phyloP scores from a whole-genome alignment of 2,113 vertebrate species.

The Megalops atlanticus region DNA sequence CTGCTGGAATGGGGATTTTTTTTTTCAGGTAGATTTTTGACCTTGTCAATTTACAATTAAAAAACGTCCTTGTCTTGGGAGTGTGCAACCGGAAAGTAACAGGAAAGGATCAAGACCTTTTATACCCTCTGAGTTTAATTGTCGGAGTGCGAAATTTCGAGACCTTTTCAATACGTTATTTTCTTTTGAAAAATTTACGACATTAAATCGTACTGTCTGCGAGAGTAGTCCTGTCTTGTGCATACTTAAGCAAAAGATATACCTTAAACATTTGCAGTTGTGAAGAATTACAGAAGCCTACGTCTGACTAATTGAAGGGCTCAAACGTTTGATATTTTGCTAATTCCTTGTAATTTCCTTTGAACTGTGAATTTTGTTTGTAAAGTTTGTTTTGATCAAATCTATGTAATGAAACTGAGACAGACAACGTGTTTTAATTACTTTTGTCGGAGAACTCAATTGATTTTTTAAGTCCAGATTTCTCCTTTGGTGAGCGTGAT shows the following conservation, averaged over 20 bases:
- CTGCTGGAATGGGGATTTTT: background rate
- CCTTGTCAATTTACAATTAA: conserved; percentile 24
- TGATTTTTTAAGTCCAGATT: background rate
- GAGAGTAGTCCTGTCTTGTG: background rate
- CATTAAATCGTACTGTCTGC: background rate
- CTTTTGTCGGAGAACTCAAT: background rate
- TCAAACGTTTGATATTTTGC: background rate
- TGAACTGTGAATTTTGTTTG: conserved; percentile 18
- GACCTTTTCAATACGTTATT: conserved; percentile 13
- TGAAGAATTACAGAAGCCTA: conserved; percentile 4
- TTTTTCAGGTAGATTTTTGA: conserved; percentile 16
- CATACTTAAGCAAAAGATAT: too few relatives aligned
- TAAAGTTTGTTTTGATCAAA: background rate
- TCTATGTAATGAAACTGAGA: conserved; percentile 22
- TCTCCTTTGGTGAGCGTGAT: background rate
- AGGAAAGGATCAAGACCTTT: conserved; percentile 8
- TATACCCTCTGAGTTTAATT: conserved; percentile 35
- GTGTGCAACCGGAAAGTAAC: background rate
- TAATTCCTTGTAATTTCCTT: background rate
- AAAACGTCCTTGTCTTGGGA: conserved; percentile 20
- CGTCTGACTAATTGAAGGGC: background rate
- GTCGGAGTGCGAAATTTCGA: conserved; percentile 13
- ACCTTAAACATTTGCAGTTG: background rate
- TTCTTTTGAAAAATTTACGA: background rate
- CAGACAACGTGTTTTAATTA: conserved; percentile 17